Base-by-base conservation (phyloP, 37 sponge, comb jelly and placozoan genomes). In the Halisarca cf. caerulea region DNA sequence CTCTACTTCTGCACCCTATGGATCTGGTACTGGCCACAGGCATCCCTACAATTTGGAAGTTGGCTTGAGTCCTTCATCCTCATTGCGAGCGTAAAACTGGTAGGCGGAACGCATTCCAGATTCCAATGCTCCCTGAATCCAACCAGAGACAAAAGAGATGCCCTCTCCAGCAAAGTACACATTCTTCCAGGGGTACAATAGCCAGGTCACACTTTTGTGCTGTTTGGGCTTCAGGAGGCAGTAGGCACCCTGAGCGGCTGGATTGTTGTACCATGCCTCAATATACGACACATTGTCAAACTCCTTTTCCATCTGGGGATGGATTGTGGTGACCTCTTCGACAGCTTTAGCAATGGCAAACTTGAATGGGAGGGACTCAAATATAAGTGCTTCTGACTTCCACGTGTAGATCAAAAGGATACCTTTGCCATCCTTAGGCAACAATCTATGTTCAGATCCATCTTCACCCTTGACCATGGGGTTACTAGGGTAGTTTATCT, bases 121-220 rank as follows among this genome's bases (percentile, higher is more conserved):
- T 68, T 85, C 85, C 15, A 91, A 78, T 15, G 92, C 92, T 43
- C 92, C 92, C 59, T 91, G 92, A 36, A 91, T 91, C 92, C 92
- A 91, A 0, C 92, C 92, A 62, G 25, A 39, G 40, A 68, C 44
- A 44, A 64, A 85, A 17, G 92, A 91, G 24, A 91, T 84, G 14
- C 78, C 88, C 59, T 91, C 92, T 34, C 92, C 92, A 39, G 88
- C 88, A 77, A 91, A 91, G 53, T 66, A 91, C 36, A 91, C 27
- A 51, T 82, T 89, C 3, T 21, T 7, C 58, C 45, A 82, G 9
- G 90, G 86, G 25, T 58, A 28, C 47, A 86, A 20, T 27, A 90
- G 57, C 47, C 33, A n/a, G 0, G 21, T 28, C 14, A 55, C 3
- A 57, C 38, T 38, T 3, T n/a, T 32, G 28, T 35, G 25, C 71